Conservation (phyloP, 2,797 vertebrate genomes). For the Bovichtus variegatus region DNA sequence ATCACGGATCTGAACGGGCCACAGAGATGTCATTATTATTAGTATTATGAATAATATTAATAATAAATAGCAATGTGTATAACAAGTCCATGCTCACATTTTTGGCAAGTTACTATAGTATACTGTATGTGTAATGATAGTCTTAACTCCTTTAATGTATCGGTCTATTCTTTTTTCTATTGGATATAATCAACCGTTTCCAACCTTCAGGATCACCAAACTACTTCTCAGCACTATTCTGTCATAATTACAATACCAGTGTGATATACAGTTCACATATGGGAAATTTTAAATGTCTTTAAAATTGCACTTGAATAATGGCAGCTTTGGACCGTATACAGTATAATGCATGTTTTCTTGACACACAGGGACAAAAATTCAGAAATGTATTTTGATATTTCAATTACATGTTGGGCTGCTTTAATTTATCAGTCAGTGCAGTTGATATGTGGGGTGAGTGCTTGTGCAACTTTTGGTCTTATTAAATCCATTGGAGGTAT, state of each 20-base stretch:
- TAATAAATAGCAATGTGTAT: not conserved
- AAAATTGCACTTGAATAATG: conserved; percentile 8
- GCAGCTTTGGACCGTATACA: not conserved
- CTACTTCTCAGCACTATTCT: not conserved
- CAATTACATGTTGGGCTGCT: not conserved
- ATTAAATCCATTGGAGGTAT: not conserved
- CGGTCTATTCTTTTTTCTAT: not conserved
- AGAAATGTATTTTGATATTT: conserved; percentile 5
- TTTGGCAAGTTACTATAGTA: not conserved
- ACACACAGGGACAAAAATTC: not conserved
- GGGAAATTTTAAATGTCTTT: not conserved
- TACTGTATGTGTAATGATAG: not conserved
- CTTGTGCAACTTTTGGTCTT: conserved; percentile 71
- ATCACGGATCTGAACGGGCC: not conserved
- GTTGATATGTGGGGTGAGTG: conserved; percentile 49
- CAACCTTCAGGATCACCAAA: not conserved
- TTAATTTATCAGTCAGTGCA: not conserved
- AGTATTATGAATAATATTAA: no score
- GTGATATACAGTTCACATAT: not conserved
- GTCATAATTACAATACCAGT: not conserved
- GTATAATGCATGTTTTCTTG: not conserved
- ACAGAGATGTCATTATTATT: not conserved
- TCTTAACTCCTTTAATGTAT: not conserved
- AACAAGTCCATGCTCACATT: not conserved
- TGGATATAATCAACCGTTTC: not conserved